Evolutionary conservation across 2,113 vertebrate genomes (phyloP).

Genomic region (Cephalopholis sonnerati): DNA sequence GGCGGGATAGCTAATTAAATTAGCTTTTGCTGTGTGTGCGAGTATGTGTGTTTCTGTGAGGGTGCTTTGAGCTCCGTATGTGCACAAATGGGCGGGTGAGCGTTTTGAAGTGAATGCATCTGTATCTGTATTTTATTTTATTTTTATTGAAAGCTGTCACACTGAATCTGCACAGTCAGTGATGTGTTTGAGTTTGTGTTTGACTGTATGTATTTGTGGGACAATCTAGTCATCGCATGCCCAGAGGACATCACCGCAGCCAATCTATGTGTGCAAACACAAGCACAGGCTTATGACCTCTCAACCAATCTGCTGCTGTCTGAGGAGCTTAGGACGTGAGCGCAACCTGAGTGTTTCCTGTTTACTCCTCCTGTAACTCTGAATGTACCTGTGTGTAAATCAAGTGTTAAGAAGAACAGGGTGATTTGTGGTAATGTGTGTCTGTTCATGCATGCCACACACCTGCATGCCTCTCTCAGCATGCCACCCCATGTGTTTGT

Average conservation of each 20-base stretch:
- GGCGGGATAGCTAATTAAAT: slow-evolving; percentile 82
- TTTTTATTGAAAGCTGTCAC: slow-evolving; percentile 20
- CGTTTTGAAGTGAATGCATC: slow-evolving; percentile 20
- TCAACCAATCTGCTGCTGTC: background rate
- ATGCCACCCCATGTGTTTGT: slow-evolving; percentile 31
- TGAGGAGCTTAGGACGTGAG: background rate
- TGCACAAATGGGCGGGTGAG: slow-evolving; percentile 18
- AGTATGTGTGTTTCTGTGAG: slow-evolving; percentile 21
- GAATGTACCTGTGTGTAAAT: slow-evolving; percentile 25
- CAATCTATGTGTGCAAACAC: slow-evolving; percentile 35
- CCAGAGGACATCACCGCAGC: background rate
- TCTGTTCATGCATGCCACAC: slow-evolving; percentile 19
- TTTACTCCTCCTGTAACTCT: slow-evolving; percentile 1
- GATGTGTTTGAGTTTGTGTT: slow-evolving; percentile 11
- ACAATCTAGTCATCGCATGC: background rate
- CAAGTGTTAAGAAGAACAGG: background rate
- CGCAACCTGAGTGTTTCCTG: background rate
- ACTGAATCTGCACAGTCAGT: slow-evolving; percentile 9
- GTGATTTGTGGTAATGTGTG: slow-evolving; percentile 5
- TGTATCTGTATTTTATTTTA: slow-evolving; percentile 28
- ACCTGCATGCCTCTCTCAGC: slow-evolving; percentile 33
- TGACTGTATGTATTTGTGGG: slow-evolving; percentile 9
- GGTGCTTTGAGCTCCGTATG: slow-evolving; percentile 37
- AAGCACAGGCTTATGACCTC: slow-evolving; percentile 1
- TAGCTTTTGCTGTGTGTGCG: slow-evolving; percentile 51